Conservation (phyloP, 1,140 invertebrate genomes). For the Drosophila sp. region DNA sequence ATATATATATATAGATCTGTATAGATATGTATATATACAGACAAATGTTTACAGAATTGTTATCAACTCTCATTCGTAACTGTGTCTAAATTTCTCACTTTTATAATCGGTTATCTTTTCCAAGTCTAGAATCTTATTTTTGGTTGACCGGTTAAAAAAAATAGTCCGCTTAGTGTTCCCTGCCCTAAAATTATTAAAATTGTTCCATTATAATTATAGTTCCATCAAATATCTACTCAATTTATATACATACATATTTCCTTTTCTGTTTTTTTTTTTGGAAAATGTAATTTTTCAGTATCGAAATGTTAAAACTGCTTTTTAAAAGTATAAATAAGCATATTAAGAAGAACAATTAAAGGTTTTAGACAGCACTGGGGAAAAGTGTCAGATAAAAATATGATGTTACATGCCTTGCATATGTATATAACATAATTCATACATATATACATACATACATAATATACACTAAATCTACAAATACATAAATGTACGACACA, state of each 20-base stretch:
- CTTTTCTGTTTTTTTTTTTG: constrained; percentile 30
- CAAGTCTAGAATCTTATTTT: not conserved
- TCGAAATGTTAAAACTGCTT: constrained; percentile 53
- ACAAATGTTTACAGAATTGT: constrained; percentile 1
- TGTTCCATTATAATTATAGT: constrained; percentile 37
- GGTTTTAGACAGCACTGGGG: constrained; percentile 34
- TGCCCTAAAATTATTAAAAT: not conserved
- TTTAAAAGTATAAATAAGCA: constrained; percentile 47
- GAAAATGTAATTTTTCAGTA: constrained; percentile 74
- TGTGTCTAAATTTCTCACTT: not conserved
- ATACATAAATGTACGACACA: constrained; percentile 41
- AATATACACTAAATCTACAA: constrained; percentile 51
- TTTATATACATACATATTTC: constrained; percentile 17
- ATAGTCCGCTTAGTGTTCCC: not conserved
- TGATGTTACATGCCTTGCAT: constrained; percentile 63
- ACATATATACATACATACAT: constrained; percentile 48
- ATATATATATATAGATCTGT: constrained; percentile 14
- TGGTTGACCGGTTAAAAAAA: not conserved
- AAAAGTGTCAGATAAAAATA: constrained; percentile 27
- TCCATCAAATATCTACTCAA: constrained; percentile 1
- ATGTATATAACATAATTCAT: constrained; percentile 60
- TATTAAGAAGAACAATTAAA: constrained; percentile 21
- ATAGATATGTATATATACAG: constrained; percentile 15
- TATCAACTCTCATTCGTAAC: constrained; percentile 1
- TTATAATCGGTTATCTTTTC: not conserved